These are phyloP conservation scores for Plebejus argus DNA, from an alignment of 2,888 invertebrate species.

Conservation along the genomic window DNA sequence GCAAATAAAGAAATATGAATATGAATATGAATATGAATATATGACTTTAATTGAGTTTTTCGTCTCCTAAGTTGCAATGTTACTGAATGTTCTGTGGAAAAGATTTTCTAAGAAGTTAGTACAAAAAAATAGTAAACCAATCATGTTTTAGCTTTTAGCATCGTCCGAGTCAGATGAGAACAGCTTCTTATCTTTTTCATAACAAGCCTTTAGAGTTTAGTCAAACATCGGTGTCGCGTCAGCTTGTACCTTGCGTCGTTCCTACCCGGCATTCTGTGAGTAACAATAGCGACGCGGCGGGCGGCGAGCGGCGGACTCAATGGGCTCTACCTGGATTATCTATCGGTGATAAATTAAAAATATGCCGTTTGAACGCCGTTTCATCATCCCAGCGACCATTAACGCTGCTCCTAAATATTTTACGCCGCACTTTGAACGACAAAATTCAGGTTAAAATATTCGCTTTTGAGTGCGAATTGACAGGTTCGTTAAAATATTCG, in stretches of 20 bases:
- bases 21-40: too few relatives aligned
- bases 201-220: not conserved
- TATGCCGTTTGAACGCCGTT: constrained; percentile 71
- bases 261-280: constrained; percentile 48
- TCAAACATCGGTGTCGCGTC: constrained; percentile 35
- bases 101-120: too few relatives aligned
- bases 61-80: too few relatives aligned
- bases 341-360: constrained; percentile 78
- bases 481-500: constrained; percentile 40
- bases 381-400: constrained; percentile 72
- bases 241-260: constrained; percentile 43
- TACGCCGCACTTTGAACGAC: constrained; percentile 41
- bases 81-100: too few relatives aligned
- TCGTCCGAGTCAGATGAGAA: too few relatives aligned
- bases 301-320: constrained; percentile 65
- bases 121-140: too few relatives aligned
- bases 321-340: constrained; percentile 75
- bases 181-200: too few relatives aligned
- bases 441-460: constrained; percentile 41
- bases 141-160: too few relatives aligned
- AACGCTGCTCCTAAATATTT: constrained; percentile 39
- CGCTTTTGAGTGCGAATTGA: constrained; percentile 36
- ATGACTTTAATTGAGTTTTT: too few relatives aligned
- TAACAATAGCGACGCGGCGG: constrained; percentile 60
- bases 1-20: too few relatives aligned